A percentile compares a stretch with the other conserved stretches of the same genome.
These are phyloP conservation scores for Rambutsinella grinnellia DNA, from an alignment of 2,888 invertebrate genomes.

Conservation along the genomic window DNA sequence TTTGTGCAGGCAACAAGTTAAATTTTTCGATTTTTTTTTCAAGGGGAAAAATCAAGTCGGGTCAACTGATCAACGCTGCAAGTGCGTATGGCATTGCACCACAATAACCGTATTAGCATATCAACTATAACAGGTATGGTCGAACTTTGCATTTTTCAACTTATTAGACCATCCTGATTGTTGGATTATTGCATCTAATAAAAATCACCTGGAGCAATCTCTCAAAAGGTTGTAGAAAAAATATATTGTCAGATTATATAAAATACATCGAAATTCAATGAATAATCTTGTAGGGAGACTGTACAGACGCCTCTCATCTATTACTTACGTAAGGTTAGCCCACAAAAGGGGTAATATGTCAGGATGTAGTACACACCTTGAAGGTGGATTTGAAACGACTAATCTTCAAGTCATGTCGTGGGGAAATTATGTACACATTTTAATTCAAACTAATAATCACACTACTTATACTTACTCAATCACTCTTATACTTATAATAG, in stretches of 20 bases:
- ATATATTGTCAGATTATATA: too few species aligned
- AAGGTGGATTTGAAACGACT: slow-evolving; percentile 13
- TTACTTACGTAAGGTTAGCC: not conserved
- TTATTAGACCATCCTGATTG: not conserved
- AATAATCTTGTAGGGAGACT: too few species aligned
- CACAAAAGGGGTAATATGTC: too few species aligned
- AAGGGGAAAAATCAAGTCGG: slow-evolving; percentile 43
- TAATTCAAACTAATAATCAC: not conserved
- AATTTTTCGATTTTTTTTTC: not conserved
- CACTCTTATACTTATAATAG: not conserved
- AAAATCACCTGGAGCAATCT: not conserved
- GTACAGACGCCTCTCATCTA: too few species aligned
- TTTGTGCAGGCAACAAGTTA: not conserved
- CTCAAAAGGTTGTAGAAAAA: not conserved
- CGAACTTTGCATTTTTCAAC: too few species aligned
- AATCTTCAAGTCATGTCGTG: not conserved
- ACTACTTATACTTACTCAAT: not conserved
- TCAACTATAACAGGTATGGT: too few species aligned
- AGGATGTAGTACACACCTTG: slow-evolving; percentile 14
- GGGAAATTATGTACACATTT: slow-evolving; percentile 1
- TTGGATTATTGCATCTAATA: not conserved
- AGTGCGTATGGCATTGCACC: too few species aligned
- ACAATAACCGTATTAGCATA: too few species aligned
- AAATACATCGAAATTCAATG: too few species aligned
- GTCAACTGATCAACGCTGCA: slow-evolving; percentile 48